phyloP scores from a whole-genome alignment of 2,113 vertebrate genomes.

The Ahaetulla prasina region DNA sequence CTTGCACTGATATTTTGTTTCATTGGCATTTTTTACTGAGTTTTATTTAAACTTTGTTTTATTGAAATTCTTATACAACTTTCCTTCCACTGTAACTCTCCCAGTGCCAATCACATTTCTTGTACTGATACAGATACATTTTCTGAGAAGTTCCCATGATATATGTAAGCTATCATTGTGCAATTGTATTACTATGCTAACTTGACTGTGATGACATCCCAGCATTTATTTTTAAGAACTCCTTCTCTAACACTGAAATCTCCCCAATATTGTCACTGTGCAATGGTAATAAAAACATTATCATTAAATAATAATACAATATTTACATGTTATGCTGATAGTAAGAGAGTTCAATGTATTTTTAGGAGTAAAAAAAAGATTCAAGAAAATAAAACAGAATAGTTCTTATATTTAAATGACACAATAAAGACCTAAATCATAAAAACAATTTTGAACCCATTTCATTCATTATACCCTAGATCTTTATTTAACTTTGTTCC shows the following conservation, averaged over 20 bases:
- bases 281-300: background rate
- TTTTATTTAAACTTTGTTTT: background rate
- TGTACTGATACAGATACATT: background rate
- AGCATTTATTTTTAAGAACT: background rate
- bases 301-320: background rate
- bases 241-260: background rate
- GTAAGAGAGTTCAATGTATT: background rate
- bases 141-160: background rate
- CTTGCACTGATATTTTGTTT: background rate
- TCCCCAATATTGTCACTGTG: background rate
- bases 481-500: conserved; percentile 26
- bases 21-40: background rate
- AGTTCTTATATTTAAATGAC: background rate
- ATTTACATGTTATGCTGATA: background rate
- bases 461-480: conserved; percentile 2
- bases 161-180: background rate
- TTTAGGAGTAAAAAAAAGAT: background rate
- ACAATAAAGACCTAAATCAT: background rate
- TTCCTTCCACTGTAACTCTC: background rate
- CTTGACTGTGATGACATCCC: background rate
- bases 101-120: background rate
- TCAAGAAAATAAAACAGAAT: background rate
- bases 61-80: background rate
- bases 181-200: background rate
- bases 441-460: background rate